Conservation (phyloP, 2,888 invertebrate genomes). For the Lysandra bellargus region DNA sequence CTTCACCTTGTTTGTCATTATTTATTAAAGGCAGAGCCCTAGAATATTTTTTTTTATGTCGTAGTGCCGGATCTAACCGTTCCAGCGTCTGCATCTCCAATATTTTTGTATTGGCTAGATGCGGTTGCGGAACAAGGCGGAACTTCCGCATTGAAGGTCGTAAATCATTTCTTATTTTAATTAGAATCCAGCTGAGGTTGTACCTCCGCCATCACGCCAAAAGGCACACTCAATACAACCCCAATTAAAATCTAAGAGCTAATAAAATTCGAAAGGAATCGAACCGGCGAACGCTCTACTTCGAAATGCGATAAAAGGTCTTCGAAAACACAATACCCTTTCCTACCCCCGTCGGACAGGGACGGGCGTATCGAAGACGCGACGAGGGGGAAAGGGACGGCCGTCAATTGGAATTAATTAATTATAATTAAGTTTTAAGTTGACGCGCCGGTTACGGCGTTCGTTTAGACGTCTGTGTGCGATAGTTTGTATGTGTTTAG, state of each 20-base stretch:
- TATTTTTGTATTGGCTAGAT: conserved; percentile 22
- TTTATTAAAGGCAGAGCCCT: neutral
- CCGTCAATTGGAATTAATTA: conserved; percentile 87
- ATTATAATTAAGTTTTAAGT: conserved; percentile 92
- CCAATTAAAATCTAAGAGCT: conserved; percentile 75
- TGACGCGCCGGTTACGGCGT: conserved; percentile 82
- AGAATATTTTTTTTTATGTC: neutral
- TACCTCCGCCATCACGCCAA: conserved; percentile 41
- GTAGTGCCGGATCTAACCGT: neutral
- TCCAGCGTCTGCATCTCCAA: neutral
- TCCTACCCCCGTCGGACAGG: conserved; percentile 62
- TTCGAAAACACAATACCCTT: conserved; percentile 76
- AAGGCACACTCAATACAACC: conserved; percentile 58
- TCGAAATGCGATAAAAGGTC: conserved; percentile 78
- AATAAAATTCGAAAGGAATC: conserved; percentile 76
- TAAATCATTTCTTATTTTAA: conserved; percentile 33
- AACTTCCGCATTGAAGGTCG: conserved; percentile 15
- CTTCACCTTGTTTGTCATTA: no score
- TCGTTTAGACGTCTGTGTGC: conserved; percentile 64
- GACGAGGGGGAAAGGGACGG: conserved; percentile 63
- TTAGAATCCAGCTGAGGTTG: conserved; percentile 29
- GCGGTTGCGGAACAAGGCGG: neutral
- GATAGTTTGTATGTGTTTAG: conserved; percentile 58
- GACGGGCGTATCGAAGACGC: conserved; percentile 73
- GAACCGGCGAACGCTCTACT: conserved; percentile 68